A percentile compares a stretch with the other conserved stretches of the same genome.
Evolutionary conservation across 53 echinoderm and acorn worm genomes (phyloP).

Genomic region (Astropecten irregularis): DNA sequence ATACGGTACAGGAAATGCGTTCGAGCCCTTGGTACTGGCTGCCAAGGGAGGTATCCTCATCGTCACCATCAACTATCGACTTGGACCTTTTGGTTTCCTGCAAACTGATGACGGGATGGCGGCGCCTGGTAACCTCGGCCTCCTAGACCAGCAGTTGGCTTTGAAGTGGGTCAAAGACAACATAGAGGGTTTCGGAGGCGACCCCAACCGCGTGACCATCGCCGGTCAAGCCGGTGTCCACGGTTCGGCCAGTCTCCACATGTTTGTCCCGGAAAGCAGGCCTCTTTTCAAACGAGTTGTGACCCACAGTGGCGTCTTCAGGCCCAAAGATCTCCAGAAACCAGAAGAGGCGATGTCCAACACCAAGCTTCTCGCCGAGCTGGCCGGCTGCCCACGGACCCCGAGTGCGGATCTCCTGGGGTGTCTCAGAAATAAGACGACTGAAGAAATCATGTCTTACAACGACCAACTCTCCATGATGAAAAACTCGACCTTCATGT

Average conservation of each 20-base stretch:
- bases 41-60: not conserved
- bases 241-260: constrained; percentile 62
- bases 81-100: constrained; percentile 14
- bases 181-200: constrained; percentile 80
- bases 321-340: not conserved
- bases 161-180: constrained; percentile 79
- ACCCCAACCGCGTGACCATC: constrained; percentile 70
- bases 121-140: constrained; percentile 78
- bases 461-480: not conserved
- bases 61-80: constrained; percentile 30
- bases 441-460: not conserved
- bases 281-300: constrained; percentile 69
- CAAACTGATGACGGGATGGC: constrained; percentile 62
- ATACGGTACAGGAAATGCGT: not conserved
- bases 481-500: not conserved
- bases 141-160: constrained; percentile 86
- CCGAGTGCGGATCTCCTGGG: not conserved
- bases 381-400: not conserved
- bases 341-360: not conserved
- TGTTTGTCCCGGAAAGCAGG: constrained; percentile 40
- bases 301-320: constrained; percentile 28
- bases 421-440: not conserved
- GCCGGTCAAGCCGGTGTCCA: constrained; percentile 74
- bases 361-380: not conserved
- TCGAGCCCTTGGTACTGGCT: not conserved